Evolutionary conservation across 2,888 invertebrate genomes (phyloP).

Genomic region (Microplitis deprimator): DNA sequence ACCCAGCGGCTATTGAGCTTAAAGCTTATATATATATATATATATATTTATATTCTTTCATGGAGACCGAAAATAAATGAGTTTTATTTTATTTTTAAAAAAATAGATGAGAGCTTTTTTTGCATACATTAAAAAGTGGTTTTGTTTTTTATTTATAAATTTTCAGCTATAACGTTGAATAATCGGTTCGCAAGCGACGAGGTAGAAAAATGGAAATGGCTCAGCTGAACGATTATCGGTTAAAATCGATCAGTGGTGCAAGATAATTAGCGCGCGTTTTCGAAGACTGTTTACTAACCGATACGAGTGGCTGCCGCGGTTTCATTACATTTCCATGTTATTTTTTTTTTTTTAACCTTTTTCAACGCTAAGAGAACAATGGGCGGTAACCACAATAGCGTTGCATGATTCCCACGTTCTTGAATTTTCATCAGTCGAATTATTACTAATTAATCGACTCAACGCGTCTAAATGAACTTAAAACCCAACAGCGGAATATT

Average conservation of each 20-base stretch:
- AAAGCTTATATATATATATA: neutral
- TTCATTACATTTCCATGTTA: conserved; percentile 20
- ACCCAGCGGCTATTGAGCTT: neutral
- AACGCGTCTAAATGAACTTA: neutral
- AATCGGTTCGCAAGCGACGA: conserved; percentile 5
- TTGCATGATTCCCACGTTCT: neutral
- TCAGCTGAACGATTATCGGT: conserved; percentile 17
- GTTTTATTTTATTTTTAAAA: too few relatives aligned
- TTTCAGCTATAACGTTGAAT: neutral
- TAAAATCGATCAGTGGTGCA: conserved; percentile 25
- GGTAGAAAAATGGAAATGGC: conserved; percentile 7
- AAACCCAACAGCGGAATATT: neutral
- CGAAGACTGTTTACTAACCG: neutral
- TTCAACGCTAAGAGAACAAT: neutral
- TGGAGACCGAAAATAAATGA: neutral
- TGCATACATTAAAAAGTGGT: neutral
- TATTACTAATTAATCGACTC: neutral
- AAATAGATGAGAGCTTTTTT: too few relatives aligned
- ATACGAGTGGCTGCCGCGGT: neutral
- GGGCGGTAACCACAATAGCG: neutral
- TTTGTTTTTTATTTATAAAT: conserved; percentile 15
- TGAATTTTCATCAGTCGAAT: neutral
- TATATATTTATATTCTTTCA: neutral
- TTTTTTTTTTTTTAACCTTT: conserved; percentile 4
- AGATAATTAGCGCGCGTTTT: conserved; percentile 37